phyloP scores from a whole-genome alignment of 53 echinoderm and acorn worm genomes.

The Mesocentrotus franciscanus region DNA sequence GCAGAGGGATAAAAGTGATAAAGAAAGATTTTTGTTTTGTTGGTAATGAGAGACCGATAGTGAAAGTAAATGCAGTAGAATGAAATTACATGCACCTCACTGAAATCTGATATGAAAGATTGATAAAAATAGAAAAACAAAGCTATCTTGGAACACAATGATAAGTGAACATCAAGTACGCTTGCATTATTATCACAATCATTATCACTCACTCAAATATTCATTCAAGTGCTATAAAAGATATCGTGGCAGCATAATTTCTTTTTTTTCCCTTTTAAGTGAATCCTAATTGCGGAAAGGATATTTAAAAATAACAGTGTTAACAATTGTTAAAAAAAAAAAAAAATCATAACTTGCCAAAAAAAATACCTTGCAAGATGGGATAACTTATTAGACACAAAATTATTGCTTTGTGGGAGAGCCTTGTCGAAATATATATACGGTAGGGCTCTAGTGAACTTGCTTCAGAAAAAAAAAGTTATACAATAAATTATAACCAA shows the following conservation, averaged over 20 bases:
- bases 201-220: background rate
- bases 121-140: too few species aligned
- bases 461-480: background rate
- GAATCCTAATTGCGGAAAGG: too few species aligned
- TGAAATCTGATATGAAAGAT: background rate
- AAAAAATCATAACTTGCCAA: too few species aligned
- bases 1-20: background rate
- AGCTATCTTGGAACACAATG: background rate
- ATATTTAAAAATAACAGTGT: too few species aligned
- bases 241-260: background rate
- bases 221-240: background rate
- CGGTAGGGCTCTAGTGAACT: background rate
- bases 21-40: background rate
- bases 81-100: background rate
- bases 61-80: background rate
- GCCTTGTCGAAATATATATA: too few species aligned
- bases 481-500: background rate
- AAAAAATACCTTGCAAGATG: too few species aligned
- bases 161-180: background rate
- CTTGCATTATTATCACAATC: background rate
- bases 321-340: too few species aligned
- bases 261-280: background rate
- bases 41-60: background rate
- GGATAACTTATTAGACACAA: too few species aligned
- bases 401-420: too few species aligned